Base-by-base conservation (phyloP, 2,888 invertebrate species). In the Tenthredo mesomela region DNA sequence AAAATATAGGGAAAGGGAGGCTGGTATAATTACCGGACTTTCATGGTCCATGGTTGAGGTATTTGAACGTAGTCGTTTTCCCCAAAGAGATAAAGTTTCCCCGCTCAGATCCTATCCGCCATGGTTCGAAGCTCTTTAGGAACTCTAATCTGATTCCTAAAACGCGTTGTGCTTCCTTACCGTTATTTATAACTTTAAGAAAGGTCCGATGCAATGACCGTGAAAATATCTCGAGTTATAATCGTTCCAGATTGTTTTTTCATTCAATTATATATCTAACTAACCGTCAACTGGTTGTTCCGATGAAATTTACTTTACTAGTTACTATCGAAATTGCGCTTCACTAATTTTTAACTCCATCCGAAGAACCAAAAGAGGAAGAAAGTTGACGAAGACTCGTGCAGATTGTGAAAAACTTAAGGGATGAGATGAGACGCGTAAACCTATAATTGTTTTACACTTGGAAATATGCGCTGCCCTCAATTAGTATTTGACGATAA, bases 221-320 rank as follows among this genome's bases (percentile, higher is more conserved):
- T 40, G 21, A 40, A 18, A 7, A 50, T 3, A 37, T 61, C 61
- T 58, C 33, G 10, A 21, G 61, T 61, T n/a, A 61, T 61, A 80
- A 61, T 80, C 25, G 58, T 54, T 78, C 10, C 37, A 37, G n/a
- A 58, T 78, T 47, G 58, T 58, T 54, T 54, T 15, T 15, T 18
- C 40, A 80, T 58, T 15, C 21, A 21, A 40, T 80, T 40, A 80
- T 87, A 88, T 87, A 88, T 87, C 88, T 89, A 88, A 86, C 84
- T 58, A 50, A 83, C 70, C 71, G 83, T 71, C 37, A n/a, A 50
- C 83, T 71, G 71, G 54, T 50, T 83, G 15, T 18, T 71, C 18
- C 10, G 15, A n/a, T 3, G 18, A 12, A n/a, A 83, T 50, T 54
- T 50, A 29, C 6, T 58, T 54, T 33, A 12, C 47, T 29, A 10